These are phyloP conservation scores for Phengaris alcon DNA, from an alignment of 2,888 invertebrate species.

Conservation along the genomic window DNA sequence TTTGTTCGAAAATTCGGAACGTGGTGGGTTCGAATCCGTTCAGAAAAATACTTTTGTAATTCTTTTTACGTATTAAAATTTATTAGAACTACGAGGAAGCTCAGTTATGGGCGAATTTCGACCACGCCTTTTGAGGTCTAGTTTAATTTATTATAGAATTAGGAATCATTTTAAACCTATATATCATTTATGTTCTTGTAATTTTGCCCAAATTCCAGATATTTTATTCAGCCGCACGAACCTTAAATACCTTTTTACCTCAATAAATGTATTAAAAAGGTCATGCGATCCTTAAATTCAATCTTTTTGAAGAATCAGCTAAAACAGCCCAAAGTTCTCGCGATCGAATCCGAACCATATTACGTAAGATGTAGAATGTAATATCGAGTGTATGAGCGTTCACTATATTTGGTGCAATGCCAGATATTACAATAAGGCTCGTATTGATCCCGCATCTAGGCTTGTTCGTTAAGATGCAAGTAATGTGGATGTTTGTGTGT, in stretches of 20 bases:
- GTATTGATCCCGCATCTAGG: background rate
- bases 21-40: too few species aligned
- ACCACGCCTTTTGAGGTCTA: too few species aligned
- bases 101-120: too few species aligned
- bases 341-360: background rate
- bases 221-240: background rate
- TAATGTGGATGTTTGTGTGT: background rate
- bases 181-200: background rate
- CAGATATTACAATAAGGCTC: background rate
- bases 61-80: too few species aligned
- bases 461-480: background rate
- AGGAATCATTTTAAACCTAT: background rate
- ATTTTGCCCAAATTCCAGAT: background rate
- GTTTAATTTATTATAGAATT: background rate
- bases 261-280: constrained; percentile 12
- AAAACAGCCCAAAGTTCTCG: background rate
- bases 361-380: background rate
- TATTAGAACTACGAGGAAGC: too few species aligned
- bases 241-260: too few species aligned
- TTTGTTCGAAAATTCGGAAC: too few species aligned
- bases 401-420: constrained; percentile 12
- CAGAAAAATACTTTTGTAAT: too few species aligned
- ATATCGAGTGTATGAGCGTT: background rate
- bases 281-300: background rate
- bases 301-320: background rate